Evolutionary conservation across 2,113 vertebrate species (phyloP).

Genomic region (Hippotragus niger): DNA sequence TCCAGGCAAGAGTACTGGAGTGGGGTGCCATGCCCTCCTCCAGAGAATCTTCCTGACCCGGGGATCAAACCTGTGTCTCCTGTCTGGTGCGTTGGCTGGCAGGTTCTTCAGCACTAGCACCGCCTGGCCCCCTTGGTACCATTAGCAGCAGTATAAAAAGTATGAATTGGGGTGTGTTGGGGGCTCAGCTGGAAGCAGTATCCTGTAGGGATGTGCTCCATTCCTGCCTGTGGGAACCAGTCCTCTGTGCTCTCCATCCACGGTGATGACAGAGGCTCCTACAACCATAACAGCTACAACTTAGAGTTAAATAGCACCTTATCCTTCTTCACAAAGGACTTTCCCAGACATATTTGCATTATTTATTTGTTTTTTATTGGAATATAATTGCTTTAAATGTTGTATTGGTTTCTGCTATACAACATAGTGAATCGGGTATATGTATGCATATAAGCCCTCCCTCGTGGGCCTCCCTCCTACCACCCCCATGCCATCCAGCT

Average conservation of each 20-base stretch:
- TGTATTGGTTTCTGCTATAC: not conserved
- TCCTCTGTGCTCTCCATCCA: not conserved
- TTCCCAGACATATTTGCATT: not conserved
- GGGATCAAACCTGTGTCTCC: not conserved
- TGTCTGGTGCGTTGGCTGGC: not conserved
- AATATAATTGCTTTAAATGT: not conserved
- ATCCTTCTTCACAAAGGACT: not conserved
- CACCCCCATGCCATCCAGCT: not conserved
- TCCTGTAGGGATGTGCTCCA: not conserved
- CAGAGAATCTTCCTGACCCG: not conserved
- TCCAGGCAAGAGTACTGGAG: not conserved
- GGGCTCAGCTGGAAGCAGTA: not conserved
- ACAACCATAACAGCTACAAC: fast-evolving
- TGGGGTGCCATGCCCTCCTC: not conserved
- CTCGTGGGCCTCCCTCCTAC: not conserved
- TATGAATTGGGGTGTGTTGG: not conserved
- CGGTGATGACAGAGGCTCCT: too few species aligned
- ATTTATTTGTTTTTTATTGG: not conserved
- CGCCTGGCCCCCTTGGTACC: not conserved
- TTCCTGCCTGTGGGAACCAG: not conserved
- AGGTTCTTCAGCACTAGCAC: not conserved
- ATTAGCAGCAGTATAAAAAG: not conserved
- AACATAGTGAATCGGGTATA: not conserved
- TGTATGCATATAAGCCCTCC: not conserved
- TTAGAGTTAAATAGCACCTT: not conserved